A percentile compares a stretch with the other conserved stretches of the same genome.
phyloP scores from a whole-genome alignment of 2,888 invertebrate species.

The Eilema griseolum region DNA sequence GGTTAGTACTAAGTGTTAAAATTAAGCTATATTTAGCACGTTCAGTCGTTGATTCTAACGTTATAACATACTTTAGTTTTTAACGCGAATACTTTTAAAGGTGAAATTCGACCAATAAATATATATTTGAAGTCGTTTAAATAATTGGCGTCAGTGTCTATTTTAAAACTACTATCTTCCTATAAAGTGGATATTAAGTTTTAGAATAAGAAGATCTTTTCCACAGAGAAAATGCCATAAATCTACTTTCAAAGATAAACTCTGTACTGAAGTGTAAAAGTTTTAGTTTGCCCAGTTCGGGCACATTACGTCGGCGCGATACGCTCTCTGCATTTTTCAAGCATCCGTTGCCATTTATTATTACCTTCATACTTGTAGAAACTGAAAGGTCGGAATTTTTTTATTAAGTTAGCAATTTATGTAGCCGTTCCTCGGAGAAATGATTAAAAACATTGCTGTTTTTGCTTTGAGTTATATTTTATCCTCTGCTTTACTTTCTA shows the following conservation, averaged over 20 bases:
- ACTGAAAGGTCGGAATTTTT: conserved; percentile 26
- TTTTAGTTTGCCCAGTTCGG: conserved; percentile 53
- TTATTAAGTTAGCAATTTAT: conserved; percentile 3
- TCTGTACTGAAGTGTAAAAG: conserved; percentile 57
- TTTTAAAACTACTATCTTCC: conserved; percentile 7
- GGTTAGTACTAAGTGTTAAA: too few relatives aligned
- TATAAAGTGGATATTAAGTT: conserved; percentile 40
- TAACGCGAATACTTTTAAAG: too few relatives aligned
- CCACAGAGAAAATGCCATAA: conserved; percentile 61
- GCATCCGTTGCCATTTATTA: conserved; percentile 40
- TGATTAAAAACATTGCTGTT: not conserved
- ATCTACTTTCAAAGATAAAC: conserved; percentile 63
- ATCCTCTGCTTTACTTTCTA: not conserved
- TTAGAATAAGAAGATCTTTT: conserved; percentile 51
- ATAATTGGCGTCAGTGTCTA: not conserved
- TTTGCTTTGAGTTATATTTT: not conserved
- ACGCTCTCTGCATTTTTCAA: conserved; percentile 48
- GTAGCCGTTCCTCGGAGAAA: not conserved
- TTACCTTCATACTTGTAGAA: conserved; percentile 24
- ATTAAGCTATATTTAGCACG: too few relatives aligned
- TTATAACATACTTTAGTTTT: not conserved
- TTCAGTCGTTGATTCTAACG: too few relatives aligned
- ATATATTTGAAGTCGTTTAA: not conserved
- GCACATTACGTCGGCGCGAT: conserved; percentile 40
- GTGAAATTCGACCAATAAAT: too few relatives aligned